Conservation (phyloP, 1,140 invertebrate species). For the Ridgeia piscesae region DNA sequence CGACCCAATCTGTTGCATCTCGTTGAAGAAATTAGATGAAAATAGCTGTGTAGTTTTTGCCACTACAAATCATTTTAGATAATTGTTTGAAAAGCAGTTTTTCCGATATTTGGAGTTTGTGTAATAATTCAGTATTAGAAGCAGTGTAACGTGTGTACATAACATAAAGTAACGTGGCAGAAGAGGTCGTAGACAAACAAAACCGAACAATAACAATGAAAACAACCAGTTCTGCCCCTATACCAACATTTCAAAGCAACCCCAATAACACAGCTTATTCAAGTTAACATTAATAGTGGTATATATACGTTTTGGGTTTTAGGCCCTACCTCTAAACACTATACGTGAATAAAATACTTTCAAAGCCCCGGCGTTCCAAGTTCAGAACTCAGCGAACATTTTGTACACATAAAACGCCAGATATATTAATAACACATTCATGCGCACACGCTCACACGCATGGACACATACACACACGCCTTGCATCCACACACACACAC, state of each 20-base stretch:
- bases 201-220: background rate
- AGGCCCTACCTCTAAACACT: background rate
- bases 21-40: background rate
- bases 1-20: background rate
- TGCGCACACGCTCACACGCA: background rate
- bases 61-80: background rate
- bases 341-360: slow-evolving; percentile 1
- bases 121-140: background rate
- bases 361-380: background rate
- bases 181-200: background rate
- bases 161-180: background rate
- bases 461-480: background rate
- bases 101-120: background rate
- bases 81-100: background rate
- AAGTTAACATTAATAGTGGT: background rate
- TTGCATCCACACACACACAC: too few relatives aligned
- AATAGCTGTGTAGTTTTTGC: background rate
- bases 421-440: background rate
- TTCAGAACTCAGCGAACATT: background rate
- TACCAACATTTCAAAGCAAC: background rate
- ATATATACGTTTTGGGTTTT: background rate
- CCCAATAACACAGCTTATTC: background rate
- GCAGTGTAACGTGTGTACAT: background rate
- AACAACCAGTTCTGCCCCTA: background rate
- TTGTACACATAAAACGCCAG: background rate